A percentile compares a stretch with the other conserved stretches of the same genome.
These are phyloP conservation scores for Agriopis marginaria DNA, from an alignment of 2,888 invertebrate genomes.

Conservation along the genomic window DNA sequence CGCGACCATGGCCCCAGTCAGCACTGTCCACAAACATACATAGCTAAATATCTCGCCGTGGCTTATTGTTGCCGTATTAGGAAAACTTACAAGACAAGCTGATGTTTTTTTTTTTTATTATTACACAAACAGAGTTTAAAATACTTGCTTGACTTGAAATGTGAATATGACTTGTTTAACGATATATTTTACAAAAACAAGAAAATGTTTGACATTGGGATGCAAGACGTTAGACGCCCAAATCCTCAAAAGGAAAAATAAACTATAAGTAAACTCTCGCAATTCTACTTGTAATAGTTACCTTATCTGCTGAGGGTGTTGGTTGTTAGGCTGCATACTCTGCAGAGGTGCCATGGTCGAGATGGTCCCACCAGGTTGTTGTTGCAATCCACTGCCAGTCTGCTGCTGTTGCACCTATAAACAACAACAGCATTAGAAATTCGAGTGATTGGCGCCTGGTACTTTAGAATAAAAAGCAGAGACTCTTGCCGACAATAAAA, in stretches of 20 bases:
- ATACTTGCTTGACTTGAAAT: no score
- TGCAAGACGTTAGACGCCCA: no score
- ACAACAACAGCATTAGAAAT: not conserved
- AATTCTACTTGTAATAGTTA: conserved; percentile 42
- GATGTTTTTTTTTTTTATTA: no score
- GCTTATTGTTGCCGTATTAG: no score
- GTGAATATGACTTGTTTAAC: no score
- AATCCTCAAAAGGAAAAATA: no score
- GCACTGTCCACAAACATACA: conserved; percentile 62
- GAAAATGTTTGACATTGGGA: no score
- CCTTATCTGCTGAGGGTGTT: conserved; percentile 87
- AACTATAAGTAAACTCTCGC: not conserved
- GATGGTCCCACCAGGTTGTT: conserved; percentile 86
- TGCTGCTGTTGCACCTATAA: conserved; percentile 71
- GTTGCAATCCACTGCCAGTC: conserved; percentile 65
- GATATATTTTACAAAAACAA: no score
- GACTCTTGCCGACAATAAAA: not conserved
- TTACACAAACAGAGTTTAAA: no score
- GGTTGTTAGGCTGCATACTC: conserved; percentile 85
- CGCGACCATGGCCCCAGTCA: conserved; percentile 91
- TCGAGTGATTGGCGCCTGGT: not conserved
- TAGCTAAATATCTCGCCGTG: not conserved
- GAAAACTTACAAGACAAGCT: no score
- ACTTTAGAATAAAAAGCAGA: not conserved
- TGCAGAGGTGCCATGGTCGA: conserved; percentile 93